Evolutionary conservation across 2,797 vertebrate species (phyloP), one percentile per base, ranked within the genome.

Genomic region (Tiaroga cobitis): DNA sequence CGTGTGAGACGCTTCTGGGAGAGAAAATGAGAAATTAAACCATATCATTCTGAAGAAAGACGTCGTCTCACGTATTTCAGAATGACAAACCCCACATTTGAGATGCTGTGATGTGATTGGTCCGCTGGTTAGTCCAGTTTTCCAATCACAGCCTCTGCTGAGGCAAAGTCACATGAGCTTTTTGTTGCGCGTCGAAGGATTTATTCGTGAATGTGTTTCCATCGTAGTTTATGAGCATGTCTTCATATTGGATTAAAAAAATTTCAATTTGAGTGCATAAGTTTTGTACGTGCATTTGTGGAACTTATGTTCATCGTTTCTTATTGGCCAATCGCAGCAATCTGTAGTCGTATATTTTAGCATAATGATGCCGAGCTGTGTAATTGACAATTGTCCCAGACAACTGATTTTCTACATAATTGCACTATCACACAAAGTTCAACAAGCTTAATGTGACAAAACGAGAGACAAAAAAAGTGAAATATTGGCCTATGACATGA

Each of bases 401-500:
- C 8, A 39, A 41, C 24, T 7, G 68, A 70, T 70, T 41, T 41
- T 5, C 21, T 24, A 24, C 21, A 15, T 70, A 70, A 19, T 5
- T 69, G 34, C 34, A 18, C 34, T 59, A 26, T 43, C 26, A 43
- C 10, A 21, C 29, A 75, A 8, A 24, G 19, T 24, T 76, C 21
- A 56, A 37, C 3, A 37, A 63, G 32, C 29, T 69, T n/a, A 69
- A 80, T 49, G 26, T 49, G 9, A 67, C 61, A 32, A 67, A 73
- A 73, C 1, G 29, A 34, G 43, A 46, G 3, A 26, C 1, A 18
- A 56, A 86, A 89, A 91, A 90, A 90, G 87, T 88, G 0, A 90
- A 86, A 87, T 83, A 91, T 91, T 73, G 70, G 87, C 87, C 81
- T 72, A n/a, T 41, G 83, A 63, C 61, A 69, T 32, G 43, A 90